Percentiles rank a stretch among this genome's conserved stretches.
Conservation (phyloP, 2,797 vertebrate genomes). For the Tinamus major region DNA sequence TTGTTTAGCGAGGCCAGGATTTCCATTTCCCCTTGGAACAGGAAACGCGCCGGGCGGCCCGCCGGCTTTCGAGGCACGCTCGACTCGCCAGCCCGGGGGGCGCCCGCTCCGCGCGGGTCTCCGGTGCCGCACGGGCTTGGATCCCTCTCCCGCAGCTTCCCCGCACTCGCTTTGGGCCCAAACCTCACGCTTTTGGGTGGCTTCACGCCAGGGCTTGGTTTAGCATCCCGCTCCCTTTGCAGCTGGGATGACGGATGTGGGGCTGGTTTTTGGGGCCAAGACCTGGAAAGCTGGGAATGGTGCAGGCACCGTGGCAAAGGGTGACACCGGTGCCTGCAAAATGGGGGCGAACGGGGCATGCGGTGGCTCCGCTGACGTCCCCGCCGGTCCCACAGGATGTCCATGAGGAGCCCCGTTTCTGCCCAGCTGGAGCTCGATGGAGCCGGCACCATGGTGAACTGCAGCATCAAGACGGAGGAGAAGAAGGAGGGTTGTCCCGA, state of each 20-base stretch:
- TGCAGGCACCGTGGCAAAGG: fast-evolving
- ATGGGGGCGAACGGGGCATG: too few relatives aligned
- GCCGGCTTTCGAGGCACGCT: not conserved
- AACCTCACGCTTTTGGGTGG: fast-evolving
- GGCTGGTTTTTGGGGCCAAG: not conserved
- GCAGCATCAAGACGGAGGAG: slow-evolving; percentile 88
- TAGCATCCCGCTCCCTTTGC: not conserved
- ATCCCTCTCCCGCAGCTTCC: not conserved
- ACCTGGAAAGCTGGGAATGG: fast-evolving
- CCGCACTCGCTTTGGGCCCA: not conserved
- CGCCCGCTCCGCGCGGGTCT: not conserved
- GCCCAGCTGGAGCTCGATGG: slow-evolving; percentile 84
- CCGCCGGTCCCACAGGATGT: slow-evolving; percentile 84
- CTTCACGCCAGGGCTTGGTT: not conserved
- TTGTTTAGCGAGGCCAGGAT: not conserved
- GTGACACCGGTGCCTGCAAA: not conserved
- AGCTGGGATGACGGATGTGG: not conserved
- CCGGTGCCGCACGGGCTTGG: not conserved
- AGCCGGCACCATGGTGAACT: slow-evolving; percentile 89
- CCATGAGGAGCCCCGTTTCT: slow-evolving; percentile 88
- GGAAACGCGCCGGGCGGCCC: not conserved
- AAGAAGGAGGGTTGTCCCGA: slow-evolving; percentile 82
- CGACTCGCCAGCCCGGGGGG: fast-evolving
- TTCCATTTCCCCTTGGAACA: not conserved
- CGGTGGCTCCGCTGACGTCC: fast-evolving